These are phyloP conservation scores for Hemaris fuciformis DNA, from an alignment of 2,888 invertebrate genomes.

Conservation along the genomic window DNA sequence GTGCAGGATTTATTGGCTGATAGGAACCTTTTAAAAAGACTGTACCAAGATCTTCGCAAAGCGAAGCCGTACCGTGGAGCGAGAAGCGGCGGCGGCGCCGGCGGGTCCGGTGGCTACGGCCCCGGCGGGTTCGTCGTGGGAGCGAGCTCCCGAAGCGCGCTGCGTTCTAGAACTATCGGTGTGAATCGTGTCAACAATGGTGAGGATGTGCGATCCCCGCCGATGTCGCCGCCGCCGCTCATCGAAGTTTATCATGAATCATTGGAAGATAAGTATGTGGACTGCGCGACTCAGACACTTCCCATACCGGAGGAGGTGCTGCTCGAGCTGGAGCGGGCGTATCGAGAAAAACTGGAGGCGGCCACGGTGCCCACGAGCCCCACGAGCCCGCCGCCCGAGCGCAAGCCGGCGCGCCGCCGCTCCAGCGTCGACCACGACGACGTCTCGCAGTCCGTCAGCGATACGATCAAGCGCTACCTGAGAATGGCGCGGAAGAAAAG, in stretches of 20 bases:
- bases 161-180: constrained; percentile 50
- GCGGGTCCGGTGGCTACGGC: constrained; percentile 60
- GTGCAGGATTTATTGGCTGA: constrained; percentile 88
- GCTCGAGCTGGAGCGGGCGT: constrained; percentile 71
- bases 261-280: constrained; percentile 76
- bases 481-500: constrained; percentile 94
- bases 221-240: constrained; percentile 84
- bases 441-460: constrained; percentile 92
- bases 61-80: constrained; percentile 79
- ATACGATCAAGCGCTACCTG: constrained; percentile 92
- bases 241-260: constrained; percentile 85
- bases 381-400: constrained; percentile 63
- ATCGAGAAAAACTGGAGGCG: constrained; percentile 67
- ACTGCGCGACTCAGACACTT: constrained; percentile 83
- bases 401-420: constrained; percentile 80
- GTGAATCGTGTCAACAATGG: constrained; percentile 49
- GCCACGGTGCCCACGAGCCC: constrained; percentile 66
- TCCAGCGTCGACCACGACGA: constrained; percentile 92
- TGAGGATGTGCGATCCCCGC: constrained; percentile 61
- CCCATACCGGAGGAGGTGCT: constrained; percentile 81
- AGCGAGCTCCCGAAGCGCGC: constrained; percentile 59
- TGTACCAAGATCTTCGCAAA: constrained; percentile 87
- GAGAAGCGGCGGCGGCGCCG: constrained; percentile 55
- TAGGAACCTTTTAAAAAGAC: constrained; percentile 86
- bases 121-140: constrained; percentile 58